Conservation (phyloP, 2,113 vertebrate species). For the Halcyon senegalensis region DNA sequence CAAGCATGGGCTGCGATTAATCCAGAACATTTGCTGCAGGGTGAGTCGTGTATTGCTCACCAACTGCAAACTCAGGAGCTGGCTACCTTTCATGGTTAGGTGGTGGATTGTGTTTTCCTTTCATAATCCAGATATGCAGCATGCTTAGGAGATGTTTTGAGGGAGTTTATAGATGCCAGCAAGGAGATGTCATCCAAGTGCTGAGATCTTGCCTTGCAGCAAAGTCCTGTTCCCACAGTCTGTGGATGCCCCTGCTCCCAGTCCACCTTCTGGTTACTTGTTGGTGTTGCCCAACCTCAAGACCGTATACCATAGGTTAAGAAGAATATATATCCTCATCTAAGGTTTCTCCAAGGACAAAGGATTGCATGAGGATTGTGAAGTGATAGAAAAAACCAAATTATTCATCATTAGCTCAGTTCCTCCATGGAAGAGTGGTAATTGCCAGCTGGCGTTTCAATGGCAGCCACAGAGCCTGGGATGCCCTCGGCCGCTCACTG, state of each 20-base stretch:
- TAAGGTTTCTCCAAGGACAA: background rate
- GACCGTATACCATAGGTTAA: background rate
- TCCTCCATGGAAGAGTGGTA: background rate
- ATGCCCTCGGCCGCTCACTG: background rate
- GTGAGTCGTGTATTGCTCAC: background rate
- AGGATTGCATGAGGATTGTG: background rate
- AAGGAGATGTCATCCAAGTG: background rate
- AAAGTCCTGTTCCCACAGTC: background rate
- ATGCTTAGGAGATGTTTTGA: background rate
- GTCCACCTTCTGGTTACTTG: background rate
- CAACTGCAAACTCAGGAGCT: background rate
- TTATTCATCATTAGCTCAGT: fast-evolving
- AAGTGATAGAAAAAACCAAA: background rate
- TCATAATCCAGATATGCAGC: background rate
- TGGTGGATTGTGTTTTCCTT: background rate
- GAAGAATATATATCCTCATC: background rate
- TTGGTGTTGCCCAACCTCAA: background rate
- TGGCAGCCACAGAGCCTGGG: fast-evolving
- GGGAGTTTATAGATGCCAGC: background rate
- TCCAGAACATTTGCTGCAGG: background rate
- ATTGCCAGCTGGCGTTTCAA: background rate
- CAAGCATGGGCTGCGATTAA: background rate
- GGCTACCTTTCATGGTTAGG: background rate
- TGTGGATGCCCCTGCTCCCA: background rate
- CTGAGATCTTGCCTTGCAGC: background rate